Conservation (phyloP, 2,797 vertebrate species). For the Mareca strepera region DNA sequence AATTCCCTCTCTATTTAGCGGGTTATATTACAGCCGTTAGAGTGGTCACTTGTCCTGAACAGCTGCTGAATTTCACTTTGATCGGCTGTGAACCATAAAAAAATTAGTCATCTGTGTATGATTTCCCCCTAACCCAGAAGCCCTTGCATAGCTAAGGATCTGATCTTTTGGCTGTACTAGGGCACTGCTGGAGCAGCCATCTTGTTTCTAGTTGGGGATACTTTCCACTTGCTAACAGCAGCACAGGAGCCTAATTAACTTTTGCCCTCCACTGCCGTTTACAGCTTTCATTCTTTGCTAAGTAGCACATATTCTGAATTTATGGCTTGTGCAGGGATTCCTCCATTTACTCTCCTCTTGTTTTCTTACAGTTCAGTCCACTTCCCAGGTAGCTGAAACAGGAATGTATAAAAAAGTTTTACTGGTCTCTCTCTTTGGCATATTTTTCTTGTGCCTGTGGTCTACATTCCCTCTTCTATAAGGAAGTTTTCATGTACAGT, state of each 20-base stretch:
- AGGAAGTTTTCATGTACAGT: not conserved
- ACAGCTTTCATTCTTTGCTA: conserved; percentile 66
- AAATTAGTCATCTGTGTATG: conserved; percentile 85
- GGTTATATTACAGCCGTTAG: conserved; percentile 86
- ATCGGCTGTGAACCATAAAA: conserved; percentile 84
- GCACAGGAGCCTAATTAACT: conserved; percentile 71
- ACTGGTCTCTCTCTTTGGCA: not conserved
- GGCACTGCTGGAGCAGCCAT: conserved; percentile 73
- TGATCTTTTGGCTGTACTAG: conserved; percentile 65
- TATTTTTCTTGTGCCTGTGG: not conserved
- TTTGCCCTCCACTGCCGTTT: conserved; percentile 63
- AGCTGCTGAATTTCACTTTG: conserved; percentile 88
- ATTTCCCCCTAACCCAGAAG: conserved; percentile 81
- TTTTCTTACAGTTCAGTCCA: not conserved
- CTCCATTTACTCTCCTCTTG: not conserved
- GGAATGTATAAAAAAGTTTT: not conserved
- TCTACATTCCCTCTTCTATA: not conserved
- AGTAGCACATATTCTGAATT: conserved; percentile 56
- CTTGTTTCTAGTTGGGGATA: conserved; percentile 72
- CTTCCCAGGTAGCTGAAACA: not conserved
- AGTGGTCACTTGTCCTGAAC: conserved; percentile 89
- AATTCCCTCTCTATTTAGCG: conserved; percentile 88
- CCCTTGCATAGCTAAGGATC: conserved; percentile 78
- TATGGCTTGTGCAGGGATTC: not conserved
- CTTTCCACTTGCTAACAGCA: conserved; percentile 58